A percentile compares a stretch with the other conserved stretches of the same genome.
phyloP scores from a whole-genome alignment of 35 echinoderm and acorn worm genomes.

The Ophioderma brevispina region DNA sequence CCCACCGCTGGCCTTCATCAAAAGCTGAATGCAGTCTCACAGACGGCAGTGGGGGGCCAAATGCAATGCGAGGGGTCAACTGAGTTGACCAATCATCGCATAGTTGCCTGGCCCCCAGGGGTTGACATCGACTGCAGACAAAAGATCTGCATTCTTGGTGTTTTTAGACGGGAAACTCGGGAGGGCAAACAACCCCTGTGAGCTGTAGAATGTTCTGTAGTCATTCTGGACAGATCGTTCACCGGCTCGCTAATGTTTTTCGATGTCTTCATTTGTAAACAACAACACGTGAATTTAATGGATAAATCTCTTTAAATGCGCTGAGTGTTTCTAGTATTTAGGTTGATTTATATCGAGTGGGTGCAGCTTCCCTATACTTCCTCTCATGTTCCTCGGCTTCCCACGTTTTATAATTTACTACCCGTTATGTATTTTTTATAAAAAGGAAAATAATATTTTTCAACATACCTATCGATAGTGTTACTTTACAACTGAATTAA shows the following conservation, averaged over 20 bases:
- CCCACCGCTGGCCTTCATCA: background rate
- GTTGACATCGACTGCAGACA: background rate
- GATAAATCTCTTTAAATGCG: background rate
- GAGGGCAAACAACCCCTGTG: background rate
- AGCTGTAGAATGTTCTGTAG: background rate
- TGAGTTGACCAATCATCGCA: background rate
- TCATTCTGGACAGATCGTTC: background rate
- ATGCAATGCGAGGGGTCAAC: slow-evolving; percentile 8
- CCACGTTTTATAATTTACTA: no score
- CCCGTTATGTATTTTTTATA: no score
- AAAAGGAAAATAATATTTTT: no score
- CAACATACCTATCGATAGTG: no score
- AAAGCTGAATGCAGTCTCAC: background rate
- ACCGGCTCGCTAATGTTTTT: background rate
- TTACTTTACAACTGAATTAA: no score
- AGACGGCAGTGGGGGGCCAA: slow-evolving; percentile 10
- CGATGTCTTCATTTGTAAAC: slow-evolving; percentile 4
- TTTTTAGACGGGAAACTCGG: background rate
- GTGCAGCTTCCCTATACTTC: background rate
- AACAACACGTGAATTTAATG: background rate
- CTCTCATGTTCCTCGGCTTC: background rate
- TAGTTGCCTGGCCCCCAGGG: background rate
- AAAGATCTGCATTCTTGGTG: background rate
- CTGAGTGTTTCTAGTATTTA: background rate
- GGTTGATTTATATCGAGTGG: background rate